Percentiles rank a stretch among this genome's conserved stretches.
These are phyloP conservation scores for Drosophila albomicans DNA, from an alignment of 1,140 invertebrate species.

Conservation along the genomic window DNA sequence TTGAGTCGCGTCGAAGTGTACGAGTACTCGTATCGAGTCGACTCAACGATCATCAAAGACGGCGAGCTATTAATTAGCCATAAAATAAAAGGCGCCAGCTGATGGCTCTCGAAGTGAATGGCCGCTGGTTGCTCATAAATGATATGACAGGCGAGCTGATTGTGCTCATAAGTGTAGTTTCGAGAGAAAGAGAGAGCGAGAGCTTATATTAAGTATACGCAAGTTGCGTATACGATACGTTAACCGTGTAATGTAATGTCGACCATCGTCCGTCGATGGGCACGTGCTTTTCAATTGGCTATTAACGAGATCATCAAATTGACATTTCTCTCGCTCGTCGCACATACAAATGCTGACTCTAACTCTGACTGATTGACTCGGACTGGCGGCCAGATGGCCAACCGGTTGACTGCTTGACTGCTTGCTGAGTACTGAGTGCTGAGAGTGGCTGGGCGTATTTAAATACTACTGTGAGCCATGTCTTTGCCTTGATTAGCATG, in stretches of 20 bases:
- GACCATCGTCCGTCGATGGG: background rate
- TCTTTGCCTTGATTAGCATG: conserved; percentile 49
- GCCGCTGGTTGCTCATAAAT: conserved; percentile 12
- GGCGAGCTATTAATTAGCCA: conserved; percentile 50
- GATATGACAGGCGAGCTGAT: conserved; percentile 14
- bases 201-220: background rate
- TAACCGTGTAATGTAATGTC: no score
- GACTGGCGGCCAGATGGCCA: background rate
- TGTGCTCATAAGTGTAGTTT: background rate
- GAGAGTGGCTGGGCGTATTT: conserved; percentile 41
- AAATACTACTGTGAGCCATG: conserved; percentile 30
- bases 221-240: background rate
- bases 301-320: conserved; percentile 66
- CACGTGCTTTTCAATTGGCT: conserved; percentile 56
- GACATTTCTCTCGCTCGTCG: conserved; percentile 37
- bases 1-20: background rate
- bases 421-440: background rate
- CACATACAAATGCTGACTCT: conserved; percentile 23
- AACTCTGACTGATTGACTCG: background rate
- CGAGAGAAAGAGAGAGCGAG: background rate
- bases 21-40: background rate
- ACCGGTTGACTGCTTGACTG: background rate
- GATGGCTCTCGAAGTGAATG: background rate
- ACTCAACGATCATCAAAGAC: conserved; percentile 32
- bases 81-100: conserved; percentile 42